phyloP scores from a whole-genome alignment of 2,797 vertebrate species.

The Podargus strigoides region DNA sequence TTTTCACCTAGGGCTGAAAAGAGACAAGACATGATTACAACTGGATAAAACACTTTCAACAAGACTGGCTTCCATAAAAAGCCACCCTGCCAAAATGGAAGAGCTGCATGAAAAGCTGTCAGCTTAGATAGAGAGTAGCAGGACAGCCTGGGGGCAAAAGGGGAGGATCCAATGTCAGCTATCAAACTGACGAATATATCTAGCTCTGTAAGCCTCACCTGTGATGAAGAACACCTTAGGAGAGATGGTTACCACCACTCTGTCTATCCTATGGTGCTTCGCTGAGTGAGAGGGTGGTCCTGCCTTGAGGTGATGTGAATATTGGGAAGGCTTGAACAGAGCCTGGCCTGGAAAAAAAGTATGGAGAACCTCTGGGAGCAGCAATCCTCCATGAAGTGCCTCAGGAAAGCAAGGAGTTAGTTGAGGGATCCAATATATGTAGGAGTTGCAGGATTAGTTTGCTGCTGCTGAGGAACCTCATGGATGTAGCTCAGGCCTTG shows the following conservation, averaged over 20 bases:
- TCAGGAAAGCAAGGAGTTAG: not conserved
- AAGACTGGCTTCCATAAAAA: conserved; percentile 7
- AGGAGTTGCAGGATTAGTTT: not conserved
- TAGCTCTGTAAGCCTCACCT: not conserved
- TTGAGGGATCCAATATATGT: not conserved
- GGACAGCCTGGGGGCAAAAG: not conserved
- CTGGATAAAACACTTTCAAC: conserved; percentile 4
- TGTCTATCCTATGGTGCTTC: not conserved
- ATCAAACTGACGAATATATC: fast-evolving
- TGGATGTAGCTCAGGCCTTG: not conserved
- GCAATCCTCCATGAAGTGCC: not conserved
- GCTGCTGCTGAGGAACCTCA: not conserved
- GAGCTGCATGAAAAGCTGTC: conserved; percentile 24
- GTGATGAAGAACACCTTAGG: not conserved
- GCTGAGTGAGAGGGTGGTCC: not conserved
- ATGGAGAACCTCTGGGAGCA: not conserved
- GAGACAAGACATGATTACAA: not conserved
- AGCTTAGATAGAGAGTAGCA: conserved; percentile 10
- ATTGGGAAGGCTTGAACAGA: not conserved
- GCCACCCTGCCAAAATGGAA: not conserved
- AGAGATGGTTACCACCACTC: not conserved
- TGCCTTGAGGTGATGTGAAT: not conserved
- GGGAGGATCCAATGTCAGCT: not conserved
- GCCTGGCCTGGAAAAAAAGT: not conserved
- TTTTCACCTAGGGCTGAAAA: conserved; percentile 26